A percentile compares a stretch with the other conserved stretches of the same genome.
Evolutionary conservation across 2,113 vertebrate species (phyloP).

Genomic region (Proterorhinus semilunaris): DNA sequence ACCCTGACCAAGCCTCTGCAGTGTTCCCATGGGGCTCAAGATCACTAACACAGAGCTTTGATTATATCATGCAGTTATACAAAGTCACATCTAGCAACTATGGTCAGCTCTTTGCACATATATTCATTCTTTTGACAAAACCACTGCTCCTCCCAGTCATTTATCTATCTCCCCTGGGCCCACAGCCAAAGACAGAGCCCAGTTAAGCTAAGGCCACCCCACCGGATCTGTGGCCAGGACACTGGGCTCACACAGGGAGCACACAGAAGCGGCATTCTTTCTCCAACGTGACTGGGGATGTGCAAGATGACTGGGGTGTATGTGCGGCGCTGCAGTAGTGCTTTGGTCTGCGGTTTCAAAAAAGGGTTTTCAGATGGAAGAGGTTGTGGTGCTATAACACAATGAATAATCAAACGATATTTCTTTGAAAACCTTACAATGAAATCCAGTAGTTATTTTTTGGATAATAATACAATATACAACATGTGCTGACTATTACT

Average conservation of each 20-base stretch:
- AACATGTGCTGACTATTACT: too few relatives aligned
- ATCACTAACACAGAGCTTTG: conserved; percentile 38
- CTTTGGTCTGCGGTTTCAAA: conserved; percentile 12
- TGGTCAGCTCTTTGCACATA: conserved; percentile 27
- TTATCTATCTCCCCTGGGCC: conserved; percentile 49
- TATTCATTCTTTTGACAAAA: conserved; percentile 40
- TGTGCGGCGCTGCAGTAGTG: conserved; percentile 11
- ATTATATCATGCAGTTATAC: conserved; percentile 53
- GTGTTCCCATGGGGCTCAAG: conserved; percentile 65
- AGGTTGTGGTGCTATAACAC: background rate
- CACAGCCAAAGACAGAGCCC: conserved; percentile 37
- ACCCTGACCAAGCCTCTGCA: conserved; percentile 67
- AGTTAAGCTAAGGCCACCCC: conserved; percentile 53
- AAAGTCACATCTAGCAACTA: conserved; percentile 48
- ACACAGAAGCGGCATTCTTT: conserved; percentile 64
- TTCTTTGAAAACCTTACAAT: background rate
- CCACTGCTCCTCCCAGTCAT: conserved; percentile 48
- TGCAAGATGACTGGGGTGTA: conserved; percentile 46
- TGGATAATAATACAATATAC: background rate
- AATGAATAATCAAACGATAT: background rate
- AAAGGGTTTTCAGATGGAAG: conserved; percentile 13
- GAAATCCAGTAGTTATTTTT: background rate
- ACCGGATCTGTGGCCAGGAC: conserved; percentile 64
- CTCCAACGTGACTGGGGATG: conserved; percentile 57
- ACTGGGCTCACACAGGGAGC: conserved; percentile 53